Base-by-base conservation (phyloP, 2,113 vertebrate species). In the Neomonachus schauinslandi region DNA sequence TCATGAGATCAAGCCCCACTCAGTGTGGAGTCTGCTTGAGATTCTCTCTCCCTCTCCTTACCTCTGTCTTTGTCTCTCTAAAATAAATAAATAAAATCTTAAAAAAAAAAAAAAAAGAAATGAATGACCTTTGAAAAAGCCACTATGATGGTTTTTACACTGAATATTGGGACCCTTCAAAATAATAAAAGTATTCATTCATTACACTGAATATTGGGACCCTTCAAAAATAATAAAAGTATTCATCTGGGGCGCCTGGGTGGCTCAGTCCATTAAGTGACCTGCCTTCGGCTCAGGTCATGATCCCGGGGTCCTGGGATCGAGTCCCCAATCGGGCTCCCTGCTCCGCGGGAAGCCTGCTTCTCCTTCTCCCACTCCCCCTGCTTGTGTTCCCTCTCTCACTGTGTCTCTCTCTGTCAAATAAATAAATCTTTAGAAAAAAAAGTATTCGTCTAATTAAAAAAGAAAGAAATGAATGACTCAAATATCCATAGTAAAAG, bases 211-310 rank as follows among this genome's bases (percentile, higher is more conserved):
- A 33, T 67, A 74, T 65, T 94, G 87, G 92, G 90, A 72, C 80
- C 95, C 82, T 97, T 95, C 26, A 96, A 69, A 93, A 80, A 39
- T 61, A 98, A 98, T 98, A 97, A 97, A 98, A 28, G 39, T 65
- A 65, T 31, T 65, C 46, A 12, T 76, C 49, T 51, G 2, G 49
- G 49, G 49, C 1, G 49, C 49, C 49, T 49, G 49, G 49, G 49
- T 49, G 49, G 49, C 49, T 9, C 49, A 49, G 49, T 49, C 7
- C 39, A 5, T 49, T 49, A 49, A 49, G 49, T 9, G 49, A n/a
- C 11, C 49, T 49, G 49, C 49, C 49, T 49, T 49, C 10, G 49
- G 49, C 49, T 98, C 94, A 49, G 49, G 49, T 7, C 49, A 11
- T 49, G 49, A 49, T 49, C 49, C 49, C 49, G 9, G 49, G 49